Base-by-base conservation (phyloP, 2,113 vertebrate genomes). In the Chloropsis cyanopogon region DNA sequence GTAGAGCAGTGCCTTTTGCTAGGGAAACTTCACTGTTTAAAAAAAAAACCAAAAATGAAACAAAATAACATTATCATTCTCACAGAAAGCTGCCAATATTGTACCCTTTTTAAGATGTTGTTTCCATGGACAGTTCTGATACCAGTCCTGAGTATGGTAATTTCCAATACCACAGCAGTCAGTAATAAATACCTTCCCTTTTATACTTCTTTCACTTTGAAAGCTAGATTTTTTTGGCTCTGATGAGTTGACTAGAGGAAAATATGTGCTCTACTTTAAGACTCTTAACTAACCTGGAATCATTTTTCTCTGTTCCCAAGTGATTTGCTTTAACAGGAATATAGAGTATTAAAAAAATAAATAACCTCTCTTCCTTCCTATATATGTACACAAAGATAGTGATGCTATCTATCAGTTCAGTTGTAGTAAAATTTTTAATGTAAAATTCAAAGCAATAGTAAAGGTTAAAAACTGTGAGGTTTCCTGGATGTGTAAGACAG, bases 401-500 rank as follows among this genome's bases (percentile, higher is more conserved):
- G 35, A 87, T 0, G 0, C 37, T 85, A 83, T 69, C 60, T 50
- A 49, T 80, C 66, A 50, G 37, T 65, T 83, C 41, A 41, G 5
- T 13, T 50, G 72, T 26, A 86, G 72, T 96, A 88, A 92, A 84
- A 81, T 49, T 78, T 37, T 60, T 64, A 81, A 60, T 65, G 44
- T 47, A 86, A 88, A 93, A 94, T 90, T 93, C 72, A 75, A 84
- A 95, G 80, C 2, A 11, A 93, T 91, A 90, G 46, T 69, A 95
- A 97, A 97, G 82, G 88, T 92, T 93, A 90, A 92, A 90, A 63
- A 21, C 42, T 52, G 41, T 42, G 28, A 24, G 64, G 60, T 87
- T 96, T 93, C 82, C 92, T 93, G 91, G 88, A 93, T 92, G 66
- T 93, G 96, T 93, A 96, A 86, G 88, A 89, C 92, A 96, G 78